Conservation (phyloP, 2,888 invertebrate genomes). For the Endomychus coccineus region DNA sequence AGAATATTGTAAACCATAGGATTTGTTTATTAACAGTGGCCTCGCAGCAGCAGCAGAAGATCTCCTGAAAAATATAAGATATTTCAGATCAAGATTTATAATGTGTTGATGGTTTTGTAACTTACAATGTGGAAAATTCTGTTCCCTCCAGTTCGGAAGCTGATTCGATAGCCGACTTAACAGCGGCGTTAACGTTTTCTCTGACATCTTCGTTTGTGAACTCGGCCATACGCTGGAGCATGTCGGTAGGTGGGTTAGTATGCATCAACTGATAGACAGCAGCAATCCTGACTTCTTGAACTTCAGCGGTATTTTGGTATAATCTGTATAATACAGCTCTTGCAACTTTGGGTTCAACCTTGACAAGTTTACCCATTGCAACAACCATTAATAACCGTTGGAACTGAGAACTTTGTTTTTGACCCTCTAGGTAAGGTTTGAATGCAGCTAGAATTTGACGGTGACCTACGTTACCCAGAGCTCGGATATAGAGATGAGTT, state of each 20-base stretch:
- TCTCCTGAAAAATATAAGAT: constrained; percentile 30
- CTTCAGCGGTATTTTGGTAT: constrained; percentile 58
- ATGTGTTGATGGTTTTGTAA: too few species aligned
- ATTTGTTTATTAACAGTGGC: constrained; percentile 37
- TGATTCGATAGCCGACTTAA: constrained; percentile 54
- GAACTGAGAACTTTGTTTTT: constrained; percentile 49
- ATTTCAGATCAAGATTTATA: too few species aligned
- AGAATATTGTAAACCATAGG: constrained; percentile 49
- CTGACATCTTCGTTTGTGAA: constrained; percentile 58
- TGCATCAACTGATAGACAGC: constrained; percentile 57
- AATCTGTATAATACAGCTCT: constrained; percentile 57
- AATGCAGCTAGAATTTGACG: constrained; percentile 53
- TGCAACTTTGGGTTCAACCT: constrained; percentile 47
- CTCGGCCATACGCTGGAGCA: constrained; percentile 64
- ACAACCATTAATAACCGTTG: constrained; percentile 58
- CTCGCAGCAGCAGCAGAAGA: constrained; percentile 42
- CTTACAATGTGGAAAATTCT: constrained; percentile 48
- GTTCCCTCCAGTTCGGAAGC: constrained; percentile 47
- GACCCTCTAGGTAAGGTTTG: constrained; percentile 62
- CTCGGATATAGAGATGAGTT: constrained; percentile 55
- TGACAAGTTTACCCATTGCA: constrained; percentile 49
- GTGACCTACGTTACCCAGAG: constrained; percentile 60
- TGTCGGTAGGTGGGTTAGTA: constrained; percentile 51
- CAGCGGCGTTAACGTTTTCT: constrained; percentile 57
- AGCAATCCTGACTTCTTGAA: constrained; percentile 57